A percentile compares a stretch with the other conserved stretches of the same genome.
Evolutionary conservation across 1,140 invertebrate genomes (phyloP).

Genomic region (Zophobas atratus): DNA sequence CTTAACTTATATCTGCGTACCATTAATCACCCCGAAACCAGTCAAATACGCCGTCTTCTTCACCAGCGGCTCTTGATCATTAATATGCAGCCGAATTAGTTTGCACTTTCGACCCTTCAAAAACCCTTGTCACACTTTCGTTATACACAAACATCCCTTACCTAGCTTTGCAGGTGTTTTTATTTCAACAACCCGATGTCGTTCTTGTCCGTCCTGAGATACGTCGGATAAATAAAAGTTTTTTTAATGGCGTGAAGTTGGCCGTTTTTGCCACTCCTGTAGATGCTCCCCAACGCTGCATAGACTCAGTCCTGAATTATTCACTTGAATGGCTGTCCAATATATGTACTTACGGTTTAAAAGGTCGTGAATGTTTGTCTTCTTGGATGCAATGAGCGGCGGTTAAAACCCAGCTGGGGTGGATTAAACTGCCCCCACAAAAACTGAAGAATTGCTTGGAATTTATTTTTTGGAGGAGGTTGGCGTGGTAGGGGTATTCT

Average conservation of each 20-base stretch:
- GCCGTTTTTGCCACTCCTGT: slow-evolving; percentile 57
- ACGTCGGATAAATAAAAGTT: slow-evolving; percentile 60
- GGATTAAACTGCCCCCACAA: slow-evolving; percentile 68
- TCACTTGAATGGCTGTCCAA: neutral
- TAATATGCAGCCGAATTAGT: slow-evolving; percentile 57
- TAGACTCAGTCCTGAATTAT: slow-evolving; percentile 19
- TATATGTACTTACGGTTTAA: slow-evolving; percentile 55
- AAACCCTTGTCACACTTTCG: too few species aligned
- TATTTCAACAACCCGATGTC: slow-evolving; percentile 63
- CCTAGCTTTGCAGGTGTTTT: slow-evolving; percentile 53
- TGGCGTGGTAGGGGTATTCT: slow-evolving; percentile 64
- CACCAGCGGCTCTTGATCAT: slow-evolving; percentile 59
- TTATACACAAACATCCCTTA: too few species aligned
- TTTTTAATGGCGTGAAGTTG: slow-evolving; percentile 55
- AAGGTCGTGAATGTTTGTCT: slow-evolving; percentile 52
- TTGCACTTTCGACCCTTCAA: slow-evolving; percentile 56
- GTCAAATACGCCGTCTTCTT: slow-evolving; percentile 62
- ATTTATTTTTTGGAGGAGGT: slow-evolving; percentile 57
- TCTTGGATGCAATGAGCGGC: slow-evolving; percentile 68
- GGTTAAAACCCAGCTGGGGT: slow-evolving; percentile 67
- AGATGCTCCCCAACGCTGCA: slow-evolving; percentile 63
- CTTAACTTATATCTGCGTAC: slow-evolving; percentile 36
- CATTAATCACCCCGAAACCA: slow-evolving; percentile 64
- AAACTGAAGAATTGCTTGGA: slow-evolving; percentile 61
- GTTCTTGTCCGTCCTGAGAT: slow-evolving; percentile 57